Conservation (phyloP, 2,797 vertebrate genomes). For the Mallotus villosus region DNA sequence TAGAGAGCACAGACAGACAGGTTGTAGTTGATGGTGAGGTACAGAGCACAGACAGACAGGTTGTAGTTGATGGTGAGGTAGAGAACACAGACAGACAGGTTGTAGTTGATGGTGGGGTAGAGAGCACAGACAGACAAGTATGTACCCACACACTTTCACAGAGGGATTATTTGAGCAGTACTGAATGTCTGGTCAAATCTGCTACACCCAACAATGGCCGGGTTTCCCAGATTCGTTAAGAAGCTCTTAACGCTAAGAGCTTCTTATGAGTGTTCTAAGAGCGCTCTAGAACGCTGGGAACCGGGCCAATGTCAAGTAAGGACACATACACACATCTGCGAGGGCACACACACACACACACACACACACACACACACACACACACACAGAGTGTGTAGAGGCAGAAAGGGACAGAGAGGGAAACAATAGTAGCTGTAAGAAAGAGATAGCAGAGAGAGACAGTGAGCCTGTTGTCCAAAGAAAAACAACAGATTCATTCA, state of each 20-base stretch:
- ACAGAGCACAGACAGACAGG: too few relatives aligned
- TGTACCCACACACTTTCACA: too few relatives aligned
- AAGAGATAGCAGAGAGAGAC: conserved; percentile 13
- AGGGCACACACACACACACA: conserved; percentile 3
- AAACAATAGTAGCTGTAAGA: not conserved
- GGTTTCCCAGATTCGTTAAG: too few relatives aligned
- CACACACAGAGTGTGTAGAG: conserved; percentile 12
- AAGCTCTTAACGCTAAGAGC: too few relatives aligned
- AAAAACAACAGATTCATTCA: conserved; percentile 66
- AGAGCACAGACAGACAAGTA: too few relatives aligned
- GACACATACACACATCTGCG: conserved; percentile 21
- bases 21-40: too few relatives aligned
- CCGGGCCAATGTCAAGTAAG: conserved; percentile 14
- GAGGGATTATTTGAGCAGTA: too few relatives aligned
- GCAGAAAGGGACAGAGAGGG: conserved; percentile 4
- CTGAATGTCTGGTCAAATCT: not conserved
- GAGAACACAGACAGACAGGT: conserved; percentile 61
- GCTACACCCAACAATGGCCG: too few relatives aligned
- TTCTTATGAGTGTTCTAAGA: too few relatives aligned
- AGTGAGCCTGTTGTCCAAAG: conserved; percentile 56
- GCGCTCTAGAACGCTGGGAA: too few relatives aligned
- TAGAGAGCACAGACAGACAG: too few relatives aligned
- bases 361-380: not conserved
- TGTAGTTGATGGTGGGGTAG: too few relatives aligned
- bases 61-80: conserved; percentile 23